Base-by-base conservation (phyloP, 2,888 invertebrate species). In the Meganola albula region DNA sequence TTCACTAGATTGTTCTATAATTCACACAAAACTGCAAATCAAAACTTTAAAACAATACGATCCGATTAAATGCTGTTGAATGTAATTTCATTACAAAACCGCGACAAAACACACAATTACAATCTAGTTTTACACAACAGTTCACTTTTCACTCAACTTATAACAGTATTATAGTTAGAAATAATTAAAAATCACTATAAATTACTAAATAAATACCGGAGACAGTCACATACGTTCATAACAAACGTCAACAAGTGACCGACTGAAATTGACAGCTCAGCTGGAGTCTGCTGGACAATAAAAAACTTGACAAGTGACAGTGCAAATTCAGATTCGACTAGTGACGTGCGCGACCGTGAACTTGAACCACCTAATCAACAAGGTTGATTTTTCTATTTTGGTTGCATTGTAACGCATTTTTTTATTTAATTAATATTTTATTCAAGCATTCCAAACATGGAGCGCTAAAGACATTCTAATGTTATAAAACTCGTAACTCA, bases 221-320 rank as follows among this genome's bases (percentile, higher is more conserved):
- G n/a, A n/a, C n/a, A n/a, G n/a, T n/a, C n/a, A 53, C 59, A 55
- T 64, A 74, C 83, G 80, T 80, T 72, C 67, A 63, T 60, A 56
- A 66, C 40, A 63, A 49, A 66, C 62, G 72, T 75, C 74, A 74
- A 58, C 57, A 61, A 62, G 54, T 65, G 75, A 71, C 74, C 70
- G 69, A 83, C 83, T 83, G 79, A 73, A 34, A 26, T 8, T 24
- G 35, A 40, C 30, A 27, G 29, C 30, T n/a, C n/a, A n/a, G n/a
- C n/a, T n/a, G n/a, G n/a, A n/a, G n/a, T n/a, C n/a, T 50, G 50
- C 44, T 48, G 35, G 52, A 61, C 59, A 61, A 58, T 57, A 52
- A 49, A 26, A 44, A 63, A 64, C 58, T 62, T 64, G 64, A 60
- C 63, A 64, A 55, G 54, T 72, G 72, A 74, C 73, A 74, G 62